Conservation (phyloP, 2,113 vertebrate genomes). For the Microtus richardsoni region DNA sequence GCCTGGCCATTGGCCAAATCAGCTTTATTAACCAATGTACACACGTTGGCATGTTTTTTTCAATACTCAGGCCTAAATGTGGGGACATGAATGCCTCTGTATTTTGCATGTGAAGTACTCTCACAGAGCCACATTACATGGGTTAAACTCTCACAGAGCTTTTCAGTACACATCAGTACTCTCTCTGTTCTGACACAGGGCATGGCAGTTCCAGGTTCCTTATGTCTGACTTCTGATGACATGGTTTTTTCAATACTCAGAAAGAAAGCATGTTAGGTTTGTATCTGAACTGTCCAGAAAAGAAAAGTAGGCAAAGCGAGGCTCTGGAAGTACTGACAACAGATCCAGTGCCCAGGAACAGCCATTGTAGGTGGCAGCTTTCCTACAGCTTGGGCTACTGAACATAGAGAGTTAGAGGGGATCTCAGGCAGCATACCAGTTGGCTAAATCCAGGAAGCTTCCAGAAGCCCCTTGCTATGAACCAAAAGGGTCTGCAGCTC, state of each 20-base stretch:
- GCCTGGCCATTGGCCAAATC: too few species aligned
- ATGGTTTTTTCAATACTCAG: too few species aligned
- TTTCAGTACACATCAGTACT: neutral
- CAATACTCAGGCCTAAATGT: neutral
- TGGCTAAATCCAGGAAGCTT: neutral
- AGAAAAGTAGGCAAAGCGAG: neutral
- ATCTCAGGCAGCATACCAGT: neutral
- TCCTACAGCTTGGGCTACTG: neutral
- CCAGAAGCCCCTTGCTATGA: neutral
- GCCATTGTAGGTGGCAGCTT: too few species aligned
- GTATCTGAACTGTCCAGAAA: neutral
- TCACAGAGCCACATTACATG: neutral
- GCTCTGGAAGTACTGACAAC: neutral
- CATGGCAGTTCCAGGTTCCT: neutral
- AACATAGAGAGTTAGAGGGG: neutral
- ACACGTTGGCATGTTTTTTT: neutral
- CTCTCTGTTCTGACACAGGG: neutral
- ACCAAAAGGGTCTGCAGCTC: neutral
- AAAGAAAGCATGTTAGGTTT: neutral
- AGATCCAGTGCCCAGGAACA: neutral
- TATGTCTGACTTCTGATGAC: too few species aligned
- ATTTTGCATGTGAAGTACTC: neutral
- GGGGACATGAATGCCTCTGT: neutral
- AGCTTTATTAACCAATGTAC: too few species aligned
- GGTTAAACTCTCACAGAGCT: neutral